Evolutionary conservation across 2,113 vertebrate genomes (phyloP).

Genomic region (Charina bottae): DNA sequence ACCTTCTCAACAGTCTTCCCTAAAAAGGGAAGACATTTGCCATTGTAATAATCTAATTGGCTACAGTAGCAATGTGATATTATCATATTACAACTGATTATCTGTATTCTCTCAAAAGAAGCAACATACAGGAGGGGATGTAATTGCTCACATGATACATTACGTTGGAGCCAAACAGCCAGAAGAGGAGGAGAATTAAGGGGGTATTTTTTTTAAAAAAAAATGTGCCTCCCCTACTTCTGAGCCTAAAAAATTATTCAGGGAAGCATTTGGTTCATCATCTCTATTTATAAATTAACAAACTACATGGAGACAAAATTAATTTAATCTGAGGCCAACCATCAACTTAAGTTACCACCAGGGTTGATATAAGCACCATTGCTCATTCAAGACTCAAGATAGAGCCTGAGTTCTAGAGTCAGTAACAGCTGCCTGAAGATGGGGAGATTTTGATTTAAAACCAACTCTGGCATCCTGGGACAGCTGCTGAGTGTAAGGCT

Average conservation of each 20-base stretch:
- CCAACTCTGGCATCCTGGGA: conserved; percentile 15
- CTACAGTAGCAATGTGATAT: background rate
- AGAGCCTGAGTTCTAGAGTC: conserved; percentile 18
- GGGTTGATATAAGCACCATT: background rate
- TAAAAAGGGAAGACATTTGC: background rate
- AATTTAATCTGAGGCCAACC: background rate
- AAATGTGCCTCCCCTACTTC: background rate
- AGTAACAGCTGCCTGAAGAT: conserved; percentile 40
- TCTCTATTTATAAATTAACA: background rate
- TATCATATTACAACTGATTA: background rate
- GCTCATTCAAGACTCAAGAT: conserved; percentile 36
- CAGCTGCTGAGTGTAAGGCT: conserved; percentile 64
- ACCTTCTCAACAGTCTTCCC: no score
- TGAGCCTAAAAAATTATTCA: background rate
- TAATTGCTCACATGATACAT: background rate
- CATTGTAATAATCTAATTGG: background rate
- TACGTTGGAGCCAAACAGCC: background rate
- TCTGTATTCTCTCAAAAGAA: background rate
- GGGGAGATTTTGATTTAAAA: conserved; percentile 21
- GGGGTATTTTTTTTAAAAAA: background rate
- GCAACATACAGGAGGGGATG: background rate
- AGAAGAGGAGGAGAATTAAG: background rate
- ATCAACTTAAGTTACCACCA: background rate
- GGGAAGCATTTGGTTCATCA: background rate
- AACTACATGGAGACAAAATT: background rate